phyloP scores from a whole-genome alignment of 2,797 vertebrate species.

The Anguilla anguilla region DNA sequence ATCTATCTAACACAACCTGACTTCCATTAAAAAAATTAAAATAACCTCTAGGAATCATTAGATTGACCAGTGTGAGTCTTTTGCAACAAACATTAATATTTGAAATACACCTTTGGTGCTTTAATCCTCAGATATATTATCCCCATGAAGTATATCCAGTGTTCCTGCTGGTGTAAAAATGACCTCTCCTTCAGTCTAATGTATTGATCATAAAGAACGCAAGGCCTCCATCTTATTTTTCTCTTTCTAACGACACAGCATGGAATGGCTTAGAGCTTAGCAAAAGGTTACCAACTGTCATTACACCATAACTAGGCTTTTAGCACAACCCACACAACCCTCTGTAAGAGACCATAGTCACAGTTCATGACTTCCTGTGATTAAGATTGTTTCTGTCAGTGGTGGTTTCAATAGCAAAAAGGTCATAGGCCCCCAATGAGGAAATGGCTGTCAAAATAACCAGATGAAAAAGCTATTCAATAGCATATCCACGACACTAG shows the following conservation, averaged over 20 bases:
- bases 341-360: neutral
- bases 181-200: neutral
- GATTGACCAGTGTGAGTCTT: no score
- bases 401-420: conserved; percentile 2
- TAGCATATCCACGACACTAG: neutral
- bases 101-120: neutral
- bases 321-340: neutral
- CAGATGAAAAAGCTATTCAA: neutral
- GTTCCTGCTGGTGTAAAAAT: neutral
- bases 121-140: neutral
- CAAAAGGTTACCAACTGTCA: neutral
- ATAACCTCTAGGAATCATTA: no score
- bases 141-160: neutral
- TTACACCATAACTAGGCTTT: neutral
- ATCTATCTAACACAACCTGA: neutral
- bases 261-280: neutral
- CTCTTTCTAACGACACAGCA: neutral
- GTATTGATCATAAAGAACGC: neutral
- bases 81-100: no score
- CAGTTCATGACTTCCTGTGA: conserved; percentile 10
- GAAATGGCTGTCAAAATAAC: neutral
- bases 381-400: neutral
- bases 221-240: neutral
- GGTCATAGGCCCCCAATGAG: neutral
- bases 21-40: no score